phyloP scores from a whole-genome alignment of 1,140 invertebrate species.

The Heterodera schachtii region DNA sequence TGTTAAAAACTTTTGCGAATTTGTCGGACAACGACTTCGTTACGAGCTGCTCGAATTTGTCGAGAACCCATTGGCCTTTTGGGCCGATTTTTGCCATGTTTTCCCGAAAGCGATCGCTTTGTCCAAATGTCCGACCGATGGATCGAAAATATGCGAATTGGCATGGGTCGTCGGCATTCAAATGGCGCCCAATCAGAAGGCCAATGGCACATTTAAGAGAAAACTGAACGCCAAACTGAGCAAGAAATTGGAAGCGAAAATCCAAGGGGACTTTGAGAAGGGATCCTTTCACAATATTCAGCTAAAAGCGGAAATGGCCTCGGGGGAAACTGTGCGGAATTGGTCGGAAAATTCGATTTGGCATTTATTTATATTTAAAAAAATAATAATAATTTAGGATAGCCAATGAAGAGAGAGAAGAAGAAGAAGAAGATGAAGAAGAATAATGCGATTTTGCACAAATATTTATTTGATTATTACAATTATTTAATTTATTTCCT shows the following conservation, averaged over 20 bases:
- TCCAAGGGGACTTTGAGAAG: neutral
- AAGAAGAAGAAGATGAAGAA: too few species aligned
- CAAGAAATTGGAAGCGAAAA: neutral
- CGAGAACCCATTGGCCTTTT: neutral
- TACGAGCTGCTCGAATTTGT: neutral
- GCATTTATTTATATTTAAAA: too few species aligned
- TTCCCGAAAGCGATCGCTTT: neutral
- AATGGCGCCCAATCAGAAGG: neutral
- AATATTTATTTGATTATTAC: too few species aligned
- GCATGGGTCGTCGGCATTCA: neutral
- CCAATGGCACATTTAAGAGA: neutral
- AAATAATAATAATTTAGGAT: too few species aligned
- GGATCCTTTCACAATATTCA: neutral
- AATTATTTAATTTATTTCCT: too few species aligned
- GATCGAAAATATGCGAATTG: neutral
- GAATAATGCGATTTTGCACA: too few species aligned
- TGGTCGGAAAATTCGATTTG: too few species aligned
- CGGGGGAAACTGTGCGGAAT: too few species aligned
- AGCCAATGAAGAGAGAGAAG: too few species aligned
- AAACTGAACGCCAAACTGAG: neutral
- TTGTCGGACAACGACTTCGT: neutral
- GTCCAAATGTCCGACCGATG: too few species aligned
- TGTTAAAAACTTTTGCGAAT: neutral
- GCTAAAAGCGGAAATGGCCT: too few species aligned
- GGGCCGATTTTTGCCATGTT: neutral